Conservation (phyloP, 2,113 vertebrate genomes). For the Phylloscopus trochiloides region DNA sequence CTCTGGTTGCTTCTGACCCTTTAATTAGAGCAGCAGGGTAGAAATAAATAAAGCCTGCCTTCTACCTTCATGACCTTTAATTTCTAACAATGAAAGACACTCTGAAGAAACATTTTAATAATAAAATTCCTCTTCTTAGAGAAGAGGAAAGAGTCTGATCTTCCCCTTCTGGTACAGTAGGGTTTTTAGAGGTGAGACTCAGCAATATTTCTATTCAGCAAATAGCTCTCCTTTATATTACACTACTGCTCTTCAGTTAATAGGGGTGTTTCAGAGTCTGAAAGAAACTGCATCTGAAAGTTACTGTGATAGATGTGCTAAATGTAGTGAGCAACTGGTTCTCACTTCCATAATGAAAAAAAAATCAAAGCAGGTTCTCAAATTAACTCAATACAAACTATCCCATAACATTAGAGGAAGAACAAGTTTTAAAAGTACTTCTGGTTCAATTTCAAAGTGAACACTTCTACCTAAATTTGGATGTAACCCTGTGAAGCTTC, state of each 20-base stretch:
- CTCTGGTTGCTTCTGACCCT: slow-evolving; percentile 27
- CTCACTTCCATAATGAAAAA: neutral
- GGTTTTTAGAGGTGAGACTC: neutral
- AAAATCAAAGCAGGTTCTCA: neutral
- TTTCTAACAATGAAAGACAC: slow-evolving; percentile 17
- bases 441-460: neutral
- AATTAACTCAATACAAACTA: neutral
- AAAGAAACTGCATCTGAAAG: neutral
- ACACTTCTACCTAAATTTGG: neutral
- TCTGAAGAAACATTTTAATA: slow-evolving; percentile 14
- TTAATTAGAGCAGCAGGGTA: slow-evolving; percentile 66
- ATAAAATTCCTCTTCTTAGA: neutral
- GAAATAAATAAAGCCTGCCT: slow-evolving; percentile 51
- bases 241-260: neutral
- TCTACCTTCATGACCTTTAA: slow-evolving; percentile 39
- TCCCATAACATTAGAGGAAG: neutral
- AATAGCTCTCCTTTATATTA: neutral
- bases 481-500: neutral
- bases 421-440: neutral
- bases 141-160: neutral
- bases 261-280: neutral
- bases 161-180: neutral
- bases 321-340: neutral
- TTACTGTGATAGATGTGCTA: neutral
- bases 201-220: neutral